These are phyloP conservation scores for Papilio machaon DNA, from an alignment of 1,140 invertebrate species.

Conservation along the genomic window DNA sequence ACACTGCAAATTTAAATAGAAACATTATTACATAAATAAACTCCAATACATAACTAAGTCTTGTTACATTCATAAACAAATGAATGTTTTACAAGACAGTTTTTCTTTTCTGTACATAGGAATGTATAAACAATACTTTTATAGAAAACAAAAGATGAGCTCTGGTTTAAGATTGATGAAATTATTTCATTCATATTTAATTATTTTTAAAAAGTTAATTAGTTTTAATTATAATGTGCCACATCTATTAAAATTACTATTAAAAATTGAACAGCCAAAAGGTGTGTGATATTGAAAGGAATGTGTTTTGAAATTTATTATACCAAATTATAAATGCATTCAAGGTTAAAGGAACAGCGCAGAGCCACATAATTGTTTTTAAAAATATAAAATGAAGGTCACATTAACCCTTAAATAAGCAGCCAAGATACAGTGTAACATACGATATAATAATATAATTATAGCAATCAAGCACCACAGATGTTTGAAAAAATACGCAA, in stretches of 20 bases:
- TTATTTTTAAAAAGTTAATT: not conserved
- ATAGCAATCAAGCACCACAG: slow-evolving; percentile 41
- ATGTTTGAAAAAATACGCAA: slow-evolving; percentile 45
- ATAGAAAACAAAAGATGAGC: slow-evolving; percentile 3
- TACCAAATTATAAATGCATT: slow-evolving; percentile 23
- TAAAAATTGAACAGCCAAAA: not conserved
- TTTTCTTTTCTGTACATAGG: not conserved
- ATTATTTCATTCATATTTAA: not conserved
- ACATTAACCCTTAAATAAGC: slow-evolving; percentile 5
- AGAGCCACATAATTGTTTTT: slow-evolving; percentile 20
- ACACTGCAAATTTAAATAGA: too few relatives aligned
- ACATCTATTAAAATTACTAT: not conserved
- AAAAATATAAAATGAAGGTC: not conserved
- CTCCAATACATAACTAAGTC: not conserved
- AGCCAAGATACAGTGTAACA: not conserved
- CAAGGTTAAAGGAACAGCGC: slow-evolving; percentile 60
- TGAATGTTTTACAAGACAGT: not conserved
- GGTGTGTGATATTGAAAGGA: not conserved
- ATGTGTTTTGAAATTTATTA: slow-evolving; percentile 4
- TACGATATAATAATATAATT: not conserved
- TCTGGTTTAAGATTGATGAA: not conserved
- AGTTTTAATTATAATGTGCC: not conserved
- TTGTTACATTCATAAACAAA: not conserved
- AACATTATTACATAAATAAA: not conserved
- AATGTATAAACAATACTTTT: slow-evolving; percentile 9